Percentiles rank a stretch among this genome's conserved stretches.
phyloP scores from a whole-genome alignment of 2,888 invertebrate species.

The Netelia virgata region DNA sequence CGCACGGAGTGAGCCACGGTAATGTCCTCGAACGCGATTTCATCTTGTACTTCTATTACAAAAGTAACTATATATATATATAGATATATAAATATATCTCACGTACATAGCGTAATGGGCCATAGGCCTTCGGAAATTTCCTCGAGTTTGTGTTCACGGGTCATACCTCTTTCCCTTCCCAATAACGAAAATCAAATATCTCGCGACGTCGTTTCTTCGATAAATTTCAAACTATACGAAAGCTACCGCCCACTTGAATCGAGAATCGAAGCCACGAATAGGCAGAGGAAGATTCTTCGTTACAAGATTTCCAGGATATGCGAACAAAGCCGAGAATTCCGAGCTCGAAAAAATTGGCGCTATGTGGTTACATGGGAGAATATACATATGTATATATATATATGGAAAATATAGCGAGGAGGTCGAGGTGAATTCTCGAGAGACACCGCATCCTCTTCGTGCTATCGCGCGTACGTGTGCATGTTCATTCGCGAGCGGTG shows the following conservation, averaged over 20 bases:
- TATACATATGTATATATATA: not conserved
- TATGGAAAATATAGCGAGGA: conserved; percentile 30
- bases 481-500: conserved; percentile 19
- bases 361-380: conserved; percentile 2
- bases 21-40: conserved; percentile 44
- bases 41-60: conserved; percentile 40
- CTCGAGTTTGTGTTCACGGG: not conserved
- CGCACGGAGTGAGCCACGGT: conserved; percentile 37
- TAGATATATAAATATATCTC: not conserved
- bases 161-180: not conserved
- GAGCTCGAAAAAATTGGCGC: conserved; percentile 11
- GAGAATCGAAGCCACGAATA: conserved; percentile 14
- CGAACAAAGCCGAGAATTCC: conserved; percentile 55
- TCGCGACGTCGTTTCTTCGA: conserved; percentile 13
- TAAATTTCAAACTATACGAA: conserved; percentile 40
- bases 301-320: conserved; percentile 47
- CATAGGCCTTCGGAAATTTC: conserved; percentile 7
- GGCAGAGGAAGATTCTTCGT: conserved; percentile 9
- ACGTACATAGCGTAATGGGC: not conserved
- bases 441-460: conserved; percentile 28
- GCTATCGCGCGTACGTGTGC: not conserved
- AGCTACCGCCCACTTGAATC: conserved; percentile 17
- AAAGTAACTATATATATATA: not conserved
- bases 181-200: conserved; percentile 7
- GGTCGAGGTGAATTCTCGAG: conserved; percentile 58